Evolutionary conservation across 2,888 invertebrate species (phyloP).

Genomic region (Leptinotarsa juncta): DNA sequence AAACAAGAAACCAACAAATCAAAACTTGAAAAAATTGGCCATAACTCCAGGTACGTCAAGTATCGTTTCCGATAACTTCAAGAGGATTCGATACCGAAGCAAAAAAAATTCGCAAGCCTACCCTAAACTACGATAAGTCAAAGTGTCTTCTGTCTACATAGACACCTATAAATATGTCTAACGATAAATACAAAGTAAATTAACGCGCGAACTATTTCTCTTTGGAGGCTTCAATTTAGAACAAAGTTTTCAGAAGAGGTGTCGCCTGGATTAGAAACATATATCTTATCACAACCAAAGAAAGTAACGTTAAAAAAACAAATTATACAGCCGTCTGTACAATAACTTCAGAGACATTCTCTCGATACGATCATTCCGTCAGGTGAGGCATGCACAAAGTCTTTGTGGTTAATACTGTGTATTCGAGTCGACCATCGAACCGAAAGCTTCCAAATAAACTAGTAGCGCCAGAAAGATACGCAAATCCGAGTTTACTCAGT

Average conservation of each 20-base stretch:
- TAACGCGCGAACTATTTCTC: constrained; percentile 2
- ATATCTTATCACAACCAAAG: neutral
- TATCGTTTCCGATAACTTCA: no score
- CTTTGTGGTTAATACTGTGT: constrained; percentile 45
- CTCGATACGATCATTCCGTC: constrained; percentile 46
- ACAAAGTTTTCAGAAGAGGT: neutral
- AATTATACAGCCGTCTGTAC: constrained; percentile 61
- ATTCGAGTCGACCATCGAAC: constrained; percentile 9
- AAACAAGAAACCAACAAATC: neutral
- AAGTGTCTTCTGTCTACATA: neutral
- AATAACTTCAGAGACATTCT: constrained; percentile 52
- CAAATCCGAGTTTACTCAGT: neutral
- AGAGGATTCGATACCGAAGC: neutral
- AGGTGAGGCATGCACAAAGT: constrained; percentile 57
- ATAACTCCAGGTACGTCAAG: no score
- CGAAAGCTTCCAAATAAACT: neutral
- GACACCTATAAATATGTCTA: constrained; percentile 1
- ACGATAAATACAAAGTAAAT: constrained; percentile 4
- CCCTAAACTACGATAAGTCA: neutral
- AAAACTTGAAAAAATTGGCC: neutral
- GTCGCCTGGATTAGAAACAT: no score
- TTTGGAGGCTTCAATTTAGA: neutral
- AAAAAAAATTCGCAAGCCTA: neutral
- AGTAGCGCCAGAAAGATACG: neutral
- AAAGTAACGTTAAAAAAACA: constrained; percentile 43